Evolutionary conservation across 2,888 invertebrate species (phyloP).

Genomic region (Acanthopleura granulata): DNA sequence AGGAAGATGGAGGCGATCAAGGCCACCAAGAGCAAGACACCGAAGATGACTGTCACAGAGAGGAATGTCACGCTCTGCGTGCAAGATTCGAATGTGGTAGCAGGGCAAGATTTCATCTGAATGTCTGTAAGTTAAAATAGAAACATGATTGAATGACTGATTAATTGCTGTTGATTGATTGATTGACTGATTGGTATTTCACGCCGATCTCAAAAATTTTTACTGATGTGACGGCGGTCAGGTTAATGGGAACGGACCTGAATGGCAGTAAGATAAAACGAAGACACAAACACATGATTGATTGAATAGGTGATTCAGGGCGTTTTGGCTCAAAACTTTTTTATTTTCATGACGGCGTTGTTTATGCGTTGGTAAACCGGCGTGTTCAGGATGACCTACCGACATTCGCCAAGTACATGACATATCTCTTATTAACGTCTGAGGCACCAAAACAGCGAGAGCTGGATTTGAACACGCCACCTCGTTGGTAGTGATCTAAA

Average conservation of each 20-base stretch:
- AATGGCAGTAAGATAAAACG: too few relatives aligned
- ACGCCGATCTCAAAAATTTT: neutral
- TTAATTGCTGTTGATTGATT: neutral
- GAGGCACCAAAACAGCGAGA: too few relatives aligned
- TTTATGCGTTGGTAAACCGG: too few relatives aligned
- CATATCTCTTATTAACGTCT: too few relatives aligned
- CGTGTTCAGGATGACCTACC: too few relatives aligned
- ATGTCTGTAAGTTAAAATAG: neutral
- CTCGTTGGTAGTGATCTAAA: too few relatives aligned
- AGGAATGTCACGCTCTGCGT: neutral
- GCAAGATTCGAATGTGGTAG: neutral
- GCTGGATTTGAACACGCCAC: too few relatives aligned
- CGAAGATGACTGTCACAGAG: neutral
- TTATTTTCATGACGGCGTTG: too few relatives aligned
- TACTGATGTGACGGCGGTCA: neutral
- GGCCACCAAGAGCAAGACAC: neutral
- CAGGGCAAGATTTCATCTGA: neutral
- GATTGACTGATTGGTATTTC: neutral
- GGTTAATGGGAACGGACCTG: neutral
- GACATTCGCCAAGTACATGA: too few relatives aligned
- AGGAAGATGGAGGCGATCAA: neutral
- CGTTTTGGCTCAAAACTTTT: too few relatives aligned
- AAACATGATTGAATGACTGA: neutral
- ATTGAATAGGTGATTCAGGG: neutral
- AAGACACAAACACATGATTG: neutral